Conservation (phyloP, 2,113 vertebrate genomes). For the Ochotona curzoniae region DNA sequence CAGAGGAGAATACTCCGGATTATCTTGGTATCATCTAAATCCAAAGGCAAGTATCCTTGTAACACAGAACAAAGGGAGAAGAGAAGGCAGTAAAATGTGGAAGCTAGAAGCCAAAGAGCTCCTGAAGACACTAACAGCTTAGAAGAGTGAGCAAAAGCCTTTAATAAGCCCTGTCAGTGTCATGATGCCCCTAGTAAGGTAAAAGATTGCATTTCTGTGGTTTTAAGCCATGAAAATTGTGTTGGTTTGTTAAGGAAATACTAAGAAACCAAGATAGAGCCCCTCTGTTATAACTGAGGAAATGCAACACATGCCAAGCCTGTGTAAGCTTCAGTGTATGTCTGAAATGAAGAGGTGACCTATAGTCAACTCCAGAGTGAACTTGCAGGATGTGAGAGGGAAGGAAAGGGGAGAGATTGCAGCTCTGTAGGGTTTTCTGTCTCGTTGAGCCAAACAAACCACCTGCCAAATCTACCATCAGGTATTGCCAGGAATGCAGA, state of each 20-base stretch:
- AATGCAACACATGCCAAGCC: not conserved
- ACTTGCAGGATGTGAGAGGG: not conserved
- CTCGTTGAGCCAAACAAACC: not conserved
- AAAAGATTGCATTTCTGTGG: not conserved
- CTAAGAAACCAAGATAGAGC: not conserved
- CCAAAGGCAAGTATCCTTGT: not conserved
- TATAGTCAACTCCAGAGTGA: not conserved
- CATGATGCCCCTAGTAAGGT: not conserved
- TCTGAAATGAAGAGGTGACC: not conserved
- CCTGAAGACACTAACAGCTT: not conserved
- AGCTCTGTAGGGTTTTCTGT: not conserved
- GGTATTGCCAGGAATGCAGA: not conserved
- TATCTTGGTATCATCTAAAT: not conserved
- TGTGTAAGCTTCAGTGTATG: not conserved
- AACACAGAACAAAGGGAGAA: not conserved
- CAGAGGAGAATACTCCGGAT: not conserved
- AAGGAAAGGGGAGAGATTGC: not conserved
- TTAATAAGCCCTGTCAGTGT: fast-evolving
- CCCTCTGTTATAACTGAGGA: not conserved
- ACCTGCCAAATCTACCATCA: not conserved
- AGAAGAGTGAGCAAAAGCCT: not conserved
- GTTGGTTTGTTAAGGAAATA: not conserved
- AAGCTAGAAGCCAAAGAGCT: not conserved
- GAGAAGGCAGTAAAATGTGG: not conserved
- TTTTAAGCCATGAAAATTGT: not conserved